phyloP scores from a whole-genome alignment of 2,113 vertebrate species.

The Chaetodon auriga region DNA sequence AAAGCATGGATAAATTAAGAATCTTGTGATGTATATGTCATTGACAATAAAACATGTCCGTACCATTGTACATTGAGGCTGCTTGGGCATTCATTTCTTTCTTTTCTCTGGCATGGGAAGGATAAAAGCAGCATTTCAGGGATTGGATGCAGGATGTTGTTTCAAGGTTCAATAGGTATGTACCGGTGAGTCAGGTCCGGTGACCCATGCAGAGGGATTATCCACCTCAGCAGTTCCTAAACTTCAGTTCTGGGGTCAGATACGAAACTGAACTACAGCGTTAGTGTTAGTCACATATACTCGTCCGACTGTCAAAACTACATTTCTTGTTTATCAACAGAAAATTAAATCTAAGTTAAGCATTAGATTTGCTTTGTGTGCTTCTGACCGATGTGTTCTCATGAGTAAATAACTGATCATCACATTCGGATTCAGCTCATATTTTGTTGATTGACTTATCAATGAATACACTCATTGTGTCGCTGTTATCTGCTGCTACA shows the following conservation, averaged over 20 bases:
- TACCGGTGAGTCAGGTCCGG: slow-evolving; percentile 42
- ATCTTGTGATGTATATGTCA: slow-evolving; percentile 63
- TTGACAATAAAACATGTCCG: slow-evolving; percentile 75
- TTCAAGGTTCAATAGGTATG: slow-evolving; percentile 27
- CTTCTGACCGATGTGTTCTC: not conserved
- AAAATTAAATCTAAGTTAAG: not conserved
- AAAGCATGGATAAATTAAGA: slow-evolving; percentile 66
- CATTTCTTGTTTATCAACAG: too few relatives aligned
- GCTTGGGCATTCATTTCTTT: slow-evolving; percentile 35
- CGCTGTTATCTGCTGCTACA: slow-evolving; percentile 5
- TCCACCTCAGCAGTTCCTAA: slow-evolving; percentile 33
- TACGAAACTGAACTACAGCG: not conserved
- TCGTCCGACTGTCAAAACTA: too few relatives aligned
- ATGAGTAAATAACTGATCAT: not conserved
- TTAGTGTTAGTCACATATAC: too few relatives aligned
- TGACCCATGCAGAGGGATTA: slow-evolving; percentile 34
- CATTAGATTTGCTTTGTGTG: not conserved
- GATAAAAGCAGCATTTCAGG: not conserved
- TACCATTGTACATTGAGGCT: slow-evolving; percentile 40
- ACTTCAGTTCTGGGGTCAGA: slow-evolving; percentile 8
- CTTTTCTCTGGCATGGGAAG: not conserved
- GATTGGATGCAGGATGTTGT: slow-evolving; percentile 2
- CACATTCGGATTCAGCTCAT: not conserved
- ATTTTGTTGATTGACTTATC: slow-evolving; percentile 1
- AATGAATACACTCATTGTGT: slow-evolving; percentile 5